Percentiles rank a stretch among this genome's conserved stretches.
These are phyloP conservation scores for Salvelinus fontinalis DNA, from an alignment of 2,113 vertebrate species.

Conservation along the genomic window DNA sequence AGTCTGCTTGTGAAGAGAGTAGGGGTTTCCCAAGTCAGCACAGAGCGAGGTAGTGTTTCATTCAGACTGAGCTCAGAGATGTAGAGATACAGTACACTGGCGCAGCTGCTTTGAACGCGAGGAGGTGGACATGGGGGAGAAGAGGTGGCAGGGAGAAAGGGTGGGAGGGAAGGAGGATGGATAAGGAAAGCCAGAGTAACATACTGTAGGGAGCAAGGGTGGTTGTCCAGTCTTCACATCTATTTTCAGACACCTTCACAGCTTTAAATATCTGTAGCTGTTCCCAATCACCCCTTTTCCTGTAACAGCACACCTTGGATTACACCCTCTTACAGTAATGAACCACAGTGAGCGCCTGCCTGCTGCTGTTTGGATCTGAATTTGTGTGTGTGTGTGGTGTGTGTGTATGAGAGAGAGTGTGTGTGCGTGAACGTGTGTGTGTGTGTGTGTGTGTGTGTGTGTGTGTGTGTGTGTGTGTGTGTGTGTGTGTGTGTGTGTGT, in stretches of 20 bases:
- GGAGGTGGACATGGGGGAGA: too few relatives aligned
- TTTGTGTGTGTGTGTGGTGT: too few relatives aligned
- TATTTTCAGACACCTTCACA: slow-evolving; percentile 53
- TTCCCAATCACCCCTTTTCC: slow-evolving; percentile 50
- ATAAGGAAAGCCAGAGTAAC: too few relatives aligned
- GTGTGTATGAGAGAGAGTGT: too few relatives aligned
- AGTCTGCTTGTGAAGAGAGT: not conserved
- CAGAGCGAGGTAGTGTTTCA: slow-evolving; percentile 5
- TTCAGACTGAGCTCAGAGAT: slow-evolving; percentile 1
- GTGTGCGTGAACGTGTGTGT: too few relatives aligned
- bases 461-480: too few relatives aligned
- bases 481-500: too few relatives aligned
- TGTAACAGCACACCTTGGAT: slow-evolving; percentile 52
- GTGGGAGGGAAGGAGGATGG: not conserved
- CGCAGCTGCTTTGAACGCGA: not conserved
- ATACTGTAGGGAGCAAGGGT: not conserved
- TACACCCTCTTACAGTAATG: slow-evolving; percentile 44
- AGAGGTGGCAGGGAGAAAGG: not conserved
- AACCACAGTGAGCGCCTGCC: slow-evolving; percentile 45
- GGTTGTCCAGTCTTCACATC: slow-evolving; percentile 24
- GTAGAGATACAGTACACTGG: slow-evolving; percentile 1
- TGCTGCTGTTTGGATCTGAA: slow-evolving; percentile 38
- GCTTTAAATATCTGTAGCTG: slow-evolving; percentile 44
- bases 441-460: too few relatives aligned
- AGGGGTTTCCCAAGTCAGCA: slow-evolving; percentile 35